These are phyloP conservation scores for Gerosis bhagava DNA, from an alignment of 2,888 invertebrate genomes.

Conservation along the genomic window DNA sequence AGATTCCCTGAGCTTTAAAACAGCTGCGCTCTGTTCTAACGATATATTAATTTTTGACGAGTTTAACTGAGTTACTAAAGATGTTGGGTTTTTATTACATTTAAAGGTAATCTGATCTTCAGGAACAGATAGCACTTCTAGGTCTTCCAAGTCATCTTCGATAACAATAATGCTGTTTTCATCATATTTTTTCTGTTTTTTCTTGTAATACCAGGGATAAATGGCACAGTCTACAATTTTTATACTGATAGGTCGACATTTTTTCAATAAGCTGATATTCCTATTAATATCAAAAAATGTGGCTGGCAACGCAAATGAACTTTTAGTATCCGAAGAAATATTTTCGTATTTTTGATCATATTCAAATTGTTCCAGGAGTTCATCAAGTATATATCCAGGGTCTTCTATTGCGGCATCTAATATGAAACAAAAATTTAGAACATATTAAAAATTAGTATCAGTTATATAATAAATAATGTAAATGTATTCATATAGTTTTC, in stretches of 20 bases:
- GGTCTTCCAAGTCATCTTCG: neutral
- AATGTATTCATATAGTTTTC: neutral
- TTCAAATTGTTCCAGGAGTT: neutral
- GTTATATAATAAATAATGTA: neutral
- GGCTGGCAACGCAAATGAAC: constrained; percentile 25
- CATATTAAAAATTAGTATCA: neutral
- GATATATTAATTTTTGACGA: neutral
- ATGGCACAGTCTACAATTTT: constrained; percentile 33
- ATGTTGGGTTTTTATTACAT: neutral
- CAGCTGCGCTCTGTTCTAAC: constrained; percentile 1
- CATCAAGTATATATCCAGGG: constrained; percentile 18
- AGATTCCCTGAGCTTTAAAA: constrained; percentile 5
- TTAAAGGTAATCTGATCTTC: neutral
- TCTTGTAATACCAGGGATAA: constrained; percentile 27
- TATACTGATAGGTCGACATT: constrained; percentile 32
- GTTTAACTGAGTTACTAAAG: neutral
- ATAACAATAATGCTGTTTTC: neutral
- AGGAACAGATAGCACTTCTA: neutral
- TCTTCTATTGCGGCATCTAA: constrained; percentile 15
- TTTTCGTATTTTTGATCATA: neutral
- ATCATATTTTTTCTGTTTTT: neutral
- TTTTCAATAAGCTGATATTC: constrained; percentile 30
- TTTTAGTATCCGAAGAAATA: constrained; percentile 23
- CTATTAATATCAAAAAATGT: constrained; percentile 31
- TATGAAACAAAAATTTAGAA: neutral